Evolutionary conservation across 1,140 invertebrate genomes (phyloP).

Genomic region (Kradibia gibbosae): DNA sequence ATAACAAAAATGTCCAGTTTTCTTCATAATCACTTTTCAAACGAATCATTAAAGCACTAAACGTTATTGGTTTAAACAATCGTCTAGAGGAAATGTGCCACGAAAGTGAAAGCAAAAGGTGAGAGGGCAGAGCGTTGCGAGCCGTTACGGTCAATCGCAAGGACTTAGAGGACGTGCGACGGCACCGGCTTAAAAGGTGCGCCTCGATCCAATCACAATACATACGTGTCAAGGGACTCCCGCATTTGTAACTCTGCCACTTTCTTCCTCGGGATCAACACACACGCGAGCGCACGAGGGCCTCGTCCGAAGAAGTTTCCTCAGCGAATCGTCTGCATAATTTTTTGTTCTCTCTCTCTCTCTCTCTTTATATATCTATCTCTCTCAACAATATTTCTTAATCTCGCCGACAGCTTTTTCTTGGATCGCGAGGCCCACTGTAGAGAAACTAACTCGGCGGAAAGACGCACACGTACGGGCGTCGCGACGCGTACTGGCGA

Average conservation of each 20-base stretch:
- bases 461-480: neutral
- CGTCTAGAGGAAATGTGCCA: no score
- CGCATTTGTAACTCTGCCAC: neutral
- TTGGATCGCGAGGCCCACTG: neutral
- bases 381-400: no score
- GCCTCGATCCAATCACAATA: neutral
- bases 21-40: no score
- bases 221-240: constrained; percentile 7
- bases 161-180: neutral
- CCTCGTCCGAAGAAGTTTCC: neutral
- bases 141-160: no score
- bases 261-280: neutral
- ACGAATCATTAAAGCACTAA: no score
- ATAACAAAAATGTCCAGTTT: no score
- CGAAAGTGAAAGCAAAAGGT: neutral
- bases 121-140: neutral
- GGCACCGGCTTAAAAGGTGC: no score
- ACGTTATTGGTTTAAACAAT: no score
- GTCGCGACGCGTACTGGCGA: neutral
- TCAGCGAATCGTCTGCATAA: neutral
- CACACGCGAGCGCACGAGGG: no score
- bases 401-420: neutral
- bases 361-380: neutral
- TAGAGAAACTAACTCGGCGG: neutral
- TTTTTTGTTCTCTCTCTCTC: neutral